Conservation (phyloP, 2,113 vertebrate genomes). For the Myiozetetes cayanensis region DNA sequence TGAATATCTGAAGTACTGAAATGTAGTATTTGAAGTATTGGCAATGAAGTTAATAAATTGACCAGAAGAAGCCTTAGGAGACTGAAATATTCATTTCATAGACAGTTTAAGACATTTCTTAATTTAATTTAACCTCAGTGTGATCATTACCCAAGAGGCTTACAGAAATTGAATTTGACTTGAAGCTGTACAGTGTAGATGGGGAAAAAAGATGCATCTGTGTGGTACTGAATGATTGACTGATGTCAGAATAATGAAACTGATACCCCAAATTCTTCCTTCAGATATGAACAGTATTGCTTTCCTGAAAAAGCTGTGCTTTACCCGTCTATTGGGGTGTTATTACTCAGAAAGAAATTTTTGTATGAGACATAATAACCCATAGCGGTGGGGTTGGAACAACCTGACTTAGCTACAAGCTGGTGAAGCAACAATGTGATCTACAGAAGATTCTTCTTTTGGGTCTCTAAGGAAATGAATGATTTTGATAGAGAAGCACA, state of each 20-base stretch:
- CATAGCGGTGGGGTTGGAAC: accelerated
- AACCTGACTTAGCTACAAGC: background rate
- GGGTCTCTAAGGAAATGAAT: background rate
- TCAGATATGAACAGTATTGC: background rate
- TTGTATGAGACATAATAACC: background rate
- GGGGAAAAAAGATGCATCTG: background rate
- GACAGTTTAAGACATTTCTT: background rate
- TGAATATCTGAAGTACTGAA: background rate
- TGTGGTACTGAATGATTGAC: background rate
- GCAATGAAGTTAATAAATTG: background rate
- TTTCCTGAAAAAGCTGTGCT: background rate
- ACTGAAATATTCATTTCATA: background rate
- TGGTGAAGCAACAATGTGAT: background rate
- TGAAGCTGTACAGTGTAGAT: background rate
- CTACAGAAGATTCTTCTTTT: background rate
- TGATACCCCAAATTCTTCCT: background rate
- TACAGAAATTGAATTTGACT: background rate
- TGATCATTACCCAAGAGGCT: background rate
- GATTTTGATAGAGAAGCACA: background rate
- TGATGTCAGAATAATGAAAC: background rate
- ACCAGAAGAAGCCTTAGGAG: background rate
- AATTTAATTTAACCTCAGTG: background rate
- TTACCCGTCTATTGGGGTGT: accelerated
- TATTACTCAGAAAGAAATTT: background rate
- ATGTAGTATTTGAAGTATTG: background rate